Base-by-base conservation (phyloP, 2,888 invertebrate genomes). In the Auanema sp. region DNA sequence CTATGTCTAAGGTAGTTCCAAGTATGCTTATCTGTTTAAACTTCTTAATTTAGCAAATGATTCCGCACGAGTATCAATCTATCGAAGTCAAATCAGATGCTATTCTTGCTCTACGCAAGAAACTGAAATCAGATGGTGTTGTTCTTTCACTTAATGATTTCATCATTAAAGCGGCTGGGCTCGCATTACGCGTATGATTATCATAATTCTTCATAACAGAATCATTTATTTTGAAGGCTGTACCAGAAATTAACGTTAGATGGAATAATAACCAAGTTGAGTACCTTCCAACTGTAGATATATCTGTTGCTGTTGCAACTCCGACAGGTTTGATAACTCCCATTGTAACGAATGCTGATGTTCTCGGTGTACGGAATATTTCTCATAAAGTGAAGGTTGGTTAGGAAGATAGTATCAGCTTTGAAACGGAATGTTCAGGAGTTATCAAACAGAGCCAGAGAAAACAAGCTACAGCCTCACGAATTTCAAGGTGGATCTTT, bases 241-340 rank as follows among this genome's bases (percentile, higher is more conserved):
- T 69, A 8, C 69, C 72, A 12, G 62, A 56, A 18, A 54, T 74
- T 8, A 74, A 74, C 58, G 71, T 74, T 4, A 68, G 65, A 10
- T 72, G 66, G 68, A 69, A 59, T 4, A 44, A 53, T 3, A 68
- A 69, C 42, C 62, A 65, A 56, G 64, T 64, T 14, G 51, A 55
- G 16, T 52, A 50, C 14, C 65, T 71, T 18, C 58, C 57, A 6
- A 57, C 65, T 78, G 95, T 95, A 11, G 97, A 98, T 85, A 91
- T 98, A 0, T 92, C 91, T 80, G 92, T 98, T 63, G 96, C 97
- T 1, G 97, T 98, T 2, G 92, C 93, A 65, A 96, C 96, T 0
- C 92, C 92, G 2, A 88, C 89, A 67, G 97, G 75, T 0, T 88
- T 98, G 11, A 95, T 98, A 67, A 98, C 98, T 1, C 98, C 98